Evolutionary conservation across 2,797 vertebrate genomes (phyloP), one percentile per base, ranked within the genome.

Genomic region (Pangasius larnaudii): DNA sequence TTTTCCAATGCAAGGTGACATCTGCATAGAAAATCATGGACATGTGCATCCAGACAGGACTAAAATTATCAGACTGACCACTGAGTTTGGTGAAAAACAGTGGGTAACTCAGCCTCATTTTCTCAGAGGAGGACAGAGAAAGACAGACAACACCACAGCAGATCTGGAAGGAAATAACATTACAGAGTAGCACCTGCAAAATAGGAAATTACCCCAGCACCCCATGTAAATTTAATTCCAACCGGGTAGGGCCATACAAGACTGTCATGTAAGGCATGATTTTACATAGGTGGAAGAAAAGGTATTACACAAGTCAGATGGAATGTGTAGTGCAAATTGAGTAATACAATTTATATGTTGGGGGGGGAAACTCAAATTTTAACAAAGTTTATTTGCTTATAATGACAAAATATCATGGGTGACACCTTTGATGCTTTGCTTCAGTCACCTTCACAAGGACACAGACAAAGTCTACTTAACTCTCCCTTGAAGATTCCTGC

Each of bases 21-120:
- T 39, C 56, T 59, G 33, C 56, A 81, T 3, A 27, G 30, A 61
- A 61, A 22, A 42, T 59, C 53, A 39, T 27, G 33, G 2, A 8
- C n/a, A 19, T 22, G 51, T 19, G 8, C 9, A 9, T 56, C 16
- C 4, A 2, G 19, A 39, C 0, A 0, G 8, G 27, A 11, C 59
- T 65, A 56, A 84, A 49, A 51, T 27, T 19, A 85, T 46, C n/a
- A 51, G 22, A 74, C 36, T 14, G 33, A 88, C 46, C 61, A 84
- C 27, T 5, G 59, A 22, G 42, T 61, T 61, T 27, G 24, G 11
- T 14, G 79, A 71, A 51, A 74, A 84, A 33, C 27, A 51, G 24
- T 24, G 85, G 42, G 53, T 69, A 27, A 46, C n/a, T 81, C 14
- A 16, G 27, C 18, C 63, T 24, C 33, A 71, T 84, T 51, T 84